Percentiles rank a stretch among this genome's conserved stretches.
Conservation (phyloP, 30 jellyfish, hydroid and myxozoan species). For the Chironex yamaguchii region DNA sequence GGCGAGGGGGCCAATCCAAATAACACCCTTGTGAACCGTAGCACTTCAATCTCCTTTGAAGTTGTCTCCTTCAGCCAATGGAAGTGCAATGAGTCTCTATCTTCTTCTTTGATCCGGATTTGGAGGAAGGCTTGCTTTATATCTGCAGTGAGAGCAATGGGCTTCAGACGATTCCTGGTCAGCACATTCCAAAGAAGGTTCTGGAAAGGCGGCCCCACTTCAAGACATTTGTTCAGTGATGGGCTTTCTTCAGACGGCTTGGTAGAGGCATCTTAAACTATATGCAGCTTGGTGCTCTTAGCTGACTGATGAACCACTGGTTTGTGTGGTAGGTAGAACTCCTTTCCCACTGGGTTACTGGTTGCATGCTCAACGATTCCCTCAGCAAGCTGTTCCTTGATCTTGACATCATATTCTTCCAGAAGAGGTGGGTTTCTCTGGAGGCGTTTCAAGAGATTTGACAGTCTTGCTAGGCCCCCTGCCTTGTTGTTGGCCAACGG, state of each 20-base stretch:
- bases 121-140: slow-evolving; percentile 39
- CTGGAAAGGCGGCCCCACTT: slow-evolving; percentile 80
- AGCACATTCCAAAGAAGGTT: slow-evolving; percentile 50
- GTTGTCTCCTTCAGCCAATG: slow-evolving; percentile 49
- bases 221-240: slow-evolving; percentile 82
- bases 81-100: slow-evolving; percentile 56
- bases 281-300: slow-evolving; percentile 56
- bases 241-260: slow-evolving; percentile 35
- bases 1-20: slow-evolving; percentile 79
- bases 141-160: slow-evolving; percentile 39
- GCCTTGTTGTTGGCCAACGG: slow-evolving; percentile 51
- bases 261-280: slow-evolving; percentile 77
- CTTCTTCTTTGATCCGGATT: slow-evolving; percentile 39
- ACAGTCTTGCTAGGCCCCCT: slow-evolving; percentile 71
- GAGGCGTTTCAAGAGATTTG: slow-evolving; percentile 43
- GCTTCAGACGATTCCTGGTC: slow-evolving; percentile 48
- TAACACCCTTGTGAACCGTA: slow-evolving; percentile 60
- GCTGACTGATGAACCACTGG: slow-evolving; percentile 63
- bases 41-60: slow-evolving; percentile 18
- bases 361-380: slow-evolving; percentile 61
- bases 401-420: slow-evolving; percentile 55
- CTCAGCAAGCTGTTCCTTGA: slow-evolving; percentile 62
- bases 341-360: slow-evolving; percentile 38
- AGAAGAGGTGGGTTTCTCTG: slow-evolving; percentile 63
- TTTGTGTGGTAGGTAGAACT: slow-evolving; percentile 67